Evolutionary conservation across 1,140 invertebrate genomes (phyloP), one percentile per base, ranked within the genome.

Genomic region (Arctopsyche grandis): DNA sequence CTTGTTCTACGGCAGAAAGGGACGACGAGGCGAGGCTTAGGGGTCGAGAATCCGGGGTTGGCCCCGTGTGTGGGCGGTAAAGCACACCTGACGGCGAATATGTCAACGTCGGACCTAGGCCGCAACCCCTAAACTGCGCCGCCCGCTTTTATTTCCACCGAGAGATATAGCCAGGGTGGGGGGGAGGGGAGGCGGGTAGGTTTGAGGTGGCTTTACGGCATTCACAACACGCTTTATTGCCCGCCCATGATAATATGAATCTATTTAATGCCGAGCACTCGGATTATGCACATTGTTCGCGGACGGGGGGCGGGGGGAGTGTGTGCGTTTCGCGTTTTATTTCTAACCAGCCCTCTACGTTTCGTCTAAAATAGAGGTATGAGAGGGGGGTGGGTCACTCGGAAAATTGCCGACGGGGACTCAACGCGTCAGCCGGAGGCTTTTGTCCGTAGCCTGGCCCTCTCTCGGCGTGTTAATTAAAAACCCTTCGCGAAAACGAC

Each of bases 51-150:
- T 60, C 46, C 14, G 66, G 21, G 74, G 26, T 43, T 14, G 58
- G 73, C 43, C 69, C 60, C 29, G 73, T 79, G 56, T 58, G 63
- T 71, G n/a, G 70, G 73, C 77, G 66, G 80, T 82, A 82, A 82
- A 82, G 63, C 78, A 82, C 81, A 82, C 81, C 81, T 82, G 81
- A 79, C 80, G 80, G 80, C 73, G 69, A 81, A 81, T 81, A 81
- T 76, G 80, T 81, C 80, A 81, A 79, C 78, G 80, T 82, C 81
- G 69, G 14, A n/a, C 60, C 24, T 26, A 43, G 38, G 70, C 78
- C 81, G 69, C 78, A 77, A 66, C 26, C 58, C 73, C 48, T 48
- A 63, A 52, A 58, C 77, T 26, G 24, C 75, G 21, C 76, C 71
- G 70, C 21, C 77, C 77, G 77, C 78, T 75, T 79, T 79, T 79